phyloP scores from a whole-genome alignment of 1,140 invertebrate genomes.

The Drosophila athabasca region DNA sequence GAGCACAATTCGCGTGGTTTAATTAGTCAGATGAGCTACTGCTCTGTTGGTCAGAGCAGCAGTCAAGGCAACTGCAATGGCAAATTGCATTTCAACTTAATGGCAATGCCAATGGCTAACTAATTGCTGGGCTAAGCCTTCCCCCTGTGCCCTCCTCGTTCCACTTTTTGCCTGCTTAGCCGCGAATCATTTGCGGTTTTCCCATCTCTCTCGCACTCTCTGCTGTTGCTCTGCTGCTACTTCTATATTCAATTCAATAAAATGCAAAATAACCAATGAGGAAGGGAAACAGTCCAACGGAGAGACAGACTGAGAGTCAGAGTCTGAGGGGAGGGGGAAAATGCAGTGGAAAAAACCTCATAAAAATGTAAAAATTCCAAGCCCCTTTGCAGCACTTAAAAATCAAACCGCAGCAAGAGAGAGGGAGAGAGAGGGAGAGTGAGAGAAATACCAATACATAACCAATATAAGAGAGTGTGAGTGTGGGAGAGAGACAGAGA shows the following conservation, averaged over 20 bases:
- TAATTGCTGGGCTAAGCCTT: conserved; percentile 50
- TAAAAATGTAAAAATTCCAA: conserved; percentile 71
- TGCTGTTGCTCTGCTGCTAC: not conserved
- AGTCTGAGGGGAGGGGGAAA: conserved; percentile 13
- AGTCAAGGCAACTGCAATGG: conserved; percentile 29
- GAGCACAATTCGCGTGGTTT: conserved; percentile 59
- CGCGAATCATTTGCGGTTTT: conserved; percentile 40
- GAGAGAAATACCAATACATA: conserved; percentile 46
- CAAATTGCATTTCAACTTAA: conserved; percentile 35
- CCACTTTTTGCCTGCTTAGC: conserved; percentile 24
- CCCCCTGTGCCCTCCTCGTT: not conserved
- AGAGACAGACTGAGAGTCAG: not conserved
- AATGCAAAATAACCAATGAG: conserved; percentile 66
- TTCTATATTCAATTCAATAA: conserved; percentile 60
- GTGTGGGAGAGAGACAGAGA: conserved; percentile 29
- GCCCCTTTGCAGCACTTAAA: conserved; percentile 70
- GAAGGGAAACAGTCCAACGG: not conserved
- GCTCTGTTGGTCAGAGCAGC: too few species aligned
- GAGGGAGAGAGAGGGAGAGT: not conserved
- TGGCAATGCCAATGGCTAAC: conserved; percentile 53
- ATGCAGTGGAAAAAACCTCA: conserved; percentile 59
- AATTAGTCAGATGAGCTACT: conserved; percentile 56
- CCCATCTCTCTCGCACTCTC: conserved; percentile 4
- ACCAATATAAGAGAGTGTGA: conserved; percentile 41
- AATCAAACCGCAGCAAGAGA: conserved; percentile 58